These are phyloP conservation scores for Habrosyne pyritoides DNA, from an alignment of 2,888 invertebrate genomes.

Conservation along the genomic window DNA sequence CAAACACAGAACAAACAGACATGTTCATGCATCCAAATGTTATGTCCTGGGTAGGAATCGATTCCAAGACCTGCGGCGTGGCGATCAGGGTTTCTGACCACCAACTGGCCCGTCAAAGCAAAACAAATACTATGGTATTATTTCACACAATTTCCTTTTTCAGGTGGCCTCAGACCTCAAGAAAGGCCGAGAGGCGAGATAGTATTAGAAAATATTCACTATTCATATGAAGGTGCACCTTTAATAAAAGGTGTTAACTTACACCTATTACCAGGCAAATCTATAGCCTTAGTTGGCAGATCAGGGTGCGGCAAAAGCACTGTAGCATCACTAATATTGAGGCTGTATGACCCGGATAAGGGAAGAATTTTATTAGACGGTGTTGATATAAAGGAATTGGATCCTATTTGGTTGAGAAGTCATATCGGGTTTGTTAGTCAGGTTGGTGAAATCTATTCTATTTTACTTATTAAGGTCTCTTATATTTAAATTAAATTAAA, in stretches of 20 bases:
- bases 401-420: conserved; percentile 92
- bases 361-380: conserved; percentile 91
- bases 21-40: too few relatives aligned
- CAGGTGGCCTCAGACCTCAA: conserved; percentile 85
- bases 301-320: conserved; percentile 99
- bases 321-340: conserved; percentile 90
- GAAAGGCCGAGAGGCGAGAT: conserved; percentile 87
- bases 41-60: too few relatives aligned
- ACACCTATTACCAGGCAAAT: conserved; percentile 86
- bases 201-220: conserved; percentile 88
- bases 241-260: conserved; percentile 86
- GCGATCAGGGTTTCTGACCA: too few relatives aligned
- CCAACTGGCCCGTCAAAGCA: too few relatives aligned
- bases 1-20: too few relatives aligned
- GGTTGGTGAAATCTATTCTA: conserved; percentile 62
- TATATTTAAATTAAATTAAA: too few relatives aligned
- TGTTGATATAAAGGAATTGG: conserved; percentile 88
- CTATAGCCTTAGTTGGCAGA: conserved; percentile 92
- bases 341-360: conserved; percentile 92
- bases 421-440: conserved; percentile 96
- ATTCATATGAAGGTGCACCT: conserved; percentile 86
- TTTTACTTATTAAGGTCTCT: too few relatives aligned
- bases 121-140: too few relatives aligned
- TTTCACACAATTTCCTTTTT: conserved; percentile 23
- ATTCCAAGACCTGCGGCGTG: too few relatives aligned